Evolutionary conservation across 2,113 vertebrate genomes (phyloP).

Genomic region (Ornithorhynchus anatinus): DNA sequence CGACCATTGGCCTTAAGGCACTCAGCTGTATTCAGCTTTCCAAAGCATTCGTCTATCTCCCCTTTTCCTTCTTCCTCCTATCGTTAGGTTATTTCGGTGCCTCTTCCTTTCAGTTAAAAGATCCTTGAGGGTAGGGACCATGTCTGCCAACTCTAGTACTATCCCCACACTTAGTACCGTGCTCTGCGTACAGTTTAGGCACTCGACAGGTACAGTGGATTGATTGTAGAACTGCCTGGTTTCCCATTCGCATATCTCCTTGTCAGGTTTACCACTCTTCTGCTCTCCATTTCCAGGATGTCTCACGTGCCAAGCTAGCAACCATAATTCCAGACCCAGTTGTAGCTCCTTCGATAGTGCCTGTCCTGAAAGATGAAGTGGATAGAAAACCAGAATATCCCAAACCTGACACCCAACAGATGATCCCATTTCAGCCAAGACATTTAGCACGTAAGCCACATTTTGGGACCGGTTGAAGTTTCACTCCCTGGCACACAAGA

Average conservation of each 20-base stretch:
- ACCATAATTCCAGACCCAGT: constrained; percentile 91
- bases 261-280: constrained; percentile 53
- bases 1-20: too few relatives aligned
- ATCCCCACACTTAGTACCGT: too few relatives aligned
- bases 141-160: too few relatives aligned
- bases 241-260: background rate
- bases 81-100: too few relatives aligned
- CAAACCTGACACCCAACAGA: constrained; percentile 97
- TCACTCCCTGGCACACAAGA: too few relatives aligned
- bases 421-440: constrained; percentile 98
- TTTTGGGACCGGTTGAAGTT: constrained; percentile 1
- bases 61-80: too few relatives aligned
- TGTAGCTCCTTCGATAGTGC: constrained; percentile 87
- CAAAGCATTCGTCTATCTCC: too few relatives aligned
- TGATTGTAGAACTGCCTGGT: background rate
- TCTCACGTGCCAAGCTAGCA: constrained; percentile 93
- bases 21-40: too few relatives aligned
- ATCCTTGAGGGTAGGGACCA: too few relatives aligned
- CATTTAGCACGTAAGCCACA: constrained; percentile 91
- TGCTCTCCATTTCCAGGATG: constrained; percentile 80
- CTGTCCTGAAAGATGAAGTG: constrained; percentile 89
- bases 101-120: too few relatives aligned
- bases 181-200: too few relatives aligned
- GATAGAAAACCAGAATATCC: constrained; percentile 98
- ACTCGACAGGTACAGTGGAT: too few relatives aligned